Evolutionary conservation across 2,888 invertebrate species (phyloP), one percentile per base, ranked within the genome.

Genomic region (Drosophila nigricruria): DNA sequence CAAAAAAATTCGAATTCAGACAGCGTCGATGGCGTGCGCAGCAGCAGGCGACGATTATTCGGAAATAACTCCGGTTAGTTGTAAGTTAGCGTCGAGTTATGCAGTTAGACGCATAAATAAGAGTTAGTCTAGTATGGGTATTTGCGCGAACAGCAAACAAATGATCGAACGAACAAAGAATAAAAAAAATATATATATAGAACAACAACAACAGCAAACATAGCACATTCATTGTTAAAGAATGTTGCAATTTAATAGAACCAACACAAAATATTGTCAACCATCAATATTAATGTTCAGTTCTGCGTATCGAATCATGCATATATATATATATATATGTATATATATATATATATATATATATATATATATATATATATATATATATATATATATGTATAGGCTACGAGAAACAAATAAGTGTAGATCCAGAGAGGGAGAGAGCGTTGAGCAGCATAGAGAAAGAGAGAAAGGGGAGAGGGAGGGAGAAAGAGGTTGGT

Each of bases 221-320:
- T 77, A 58, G 59, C 58, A 82, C 60, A 77, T 56, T 68, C 45
- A 56, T 53, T 67, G 62, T 53, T 65, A 42, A 42, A 23, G 40
- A 60, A 57, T 73, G 45, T 47, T 4, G 53, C 36, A 59, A 61
- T 8, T 23, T 0, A 25, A 16, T 52, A 10, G 40, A 68, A 45
- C 38, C 16, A 61, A 40, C 45, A 40, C 38, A 40, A 40, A 60
- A 47, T 25, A 8, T 30, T 32, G 20, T 14, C 20, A 54, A 45
- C 20, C 38, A 58, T 34, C 18, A 54, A 43, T 30, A 42, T 42
- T 42, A 54, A 18, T 40, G n/a, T 54, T 56, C 43, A 57, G 49
- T 54, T 58, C 40, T 52, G 34, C 36, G 56, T 36, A 47, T 64
- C 52, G 57, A 60, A 49, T 63, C 77, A 85, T 85, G 86, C 86